Base-by-base conservation (phyloP, 2,797 vertebrate genomes). In the Streptopelia turtur region DNA sequence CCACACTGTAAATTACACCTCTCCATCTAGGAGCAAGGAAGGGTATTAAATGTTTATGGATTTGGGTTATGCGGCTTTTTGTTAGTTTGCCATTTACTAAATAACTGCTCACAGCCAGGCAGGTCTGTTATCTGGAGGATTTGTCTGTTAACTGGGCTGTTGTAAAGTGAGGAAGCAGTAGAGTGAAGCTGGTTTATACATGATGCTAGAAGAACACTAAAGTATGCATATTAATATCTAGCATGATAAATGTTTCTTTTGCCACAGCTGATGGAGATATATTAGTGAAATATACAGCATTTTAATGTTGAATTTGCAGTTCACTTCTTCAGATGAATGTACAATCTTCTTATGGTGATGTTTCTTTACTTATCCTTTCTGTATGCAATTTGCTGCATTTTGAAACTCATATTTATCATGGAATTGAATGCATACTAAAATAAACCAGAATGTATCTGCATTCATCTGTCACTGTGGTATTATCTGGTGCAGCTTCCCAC, bases 281-380 rank as follows among this genome's bases (percentile, higher is more conserved):
- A 76, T 71, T 87, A 71, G 27, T 91, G 76, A 93, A 96, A 83
- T 70, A 60, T 6, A 64, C 12, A 49, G 59, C 82, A 77, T 87
- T 66, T 90, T 76, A 66, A 74, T 56, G n/a, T 59, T 83, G 59
- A 68, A 72, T 93, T 94, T 78, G 57, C 72, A 76, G 47, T 92
- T 93, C 12, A 37, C 9, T 83, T 94, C 69, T 87, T 86, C 59
- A 86, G 61, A 86, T n/a, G 69, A 75, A 45, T 49, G n/a, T 37
- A 77, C 60, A 88, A 59, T 68, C 33, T 83, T 78, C 55, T 49
- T 60, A 35, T 0, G 0, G 31, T 0, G 0, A 30, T 63, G 50
- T 87, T 90, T 95, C 71, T 92, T 92, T 90, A 11, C 59, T 90
- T 91, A 75, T 94, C 57, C 57, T 79, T 95, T 86, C 55, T 75